Conservation (phyloP, 1,140 invertebrate species). For the Ceratosolen fusciceps region DNA sequence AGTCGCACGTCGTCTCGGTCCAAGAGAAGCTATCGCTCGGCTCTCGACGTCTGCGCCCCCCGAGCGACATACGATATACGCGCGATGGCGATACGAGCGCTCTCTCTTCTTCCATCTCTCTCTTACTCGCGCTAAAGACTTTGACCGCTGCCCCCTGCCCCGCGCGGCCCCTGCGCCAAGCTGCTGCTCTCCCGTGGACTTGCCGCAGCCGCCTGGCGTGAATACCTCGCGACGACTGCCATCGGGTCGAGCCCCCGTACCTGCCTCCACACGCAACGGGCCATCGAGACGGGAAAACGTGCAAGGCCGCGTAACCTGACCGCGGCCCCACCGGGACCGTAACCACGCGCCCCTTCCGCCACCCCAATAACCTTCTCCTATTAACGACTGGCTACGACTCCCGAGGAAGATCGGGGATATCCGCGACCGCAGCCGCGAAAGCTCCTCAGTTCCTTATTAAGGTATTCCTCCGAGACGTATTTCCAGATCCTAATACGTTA, state of each 20-base stretch:
- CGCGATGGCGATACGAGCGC: constrained; percentile 34
- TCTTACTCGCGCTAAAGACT: not conserved
- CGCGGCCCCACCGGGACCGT: no score
- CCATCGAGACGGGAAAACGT: no score
- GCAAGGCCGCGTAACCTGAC: no score
- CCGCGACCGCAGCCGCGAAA: no score
- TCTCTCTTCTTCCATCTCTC: not conserved
- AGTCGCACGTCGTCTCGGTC: not conserved
- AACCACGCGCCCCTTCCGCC: no score
- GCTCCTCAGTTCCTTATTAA: no score
- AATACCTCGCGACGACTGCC: not conserved
- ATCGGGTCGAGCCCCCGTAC: not conserved
- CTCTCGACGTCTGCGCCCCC: constrained; percentile 23
- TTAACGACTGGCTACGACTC: no score
- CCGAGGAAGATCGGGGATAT: no score
- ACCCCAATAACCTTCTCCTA: no score
- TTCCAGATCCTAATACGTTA: no score
- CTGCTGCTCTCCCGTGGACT: not conserved
- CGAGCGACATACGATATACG: constrained; percentile 19
- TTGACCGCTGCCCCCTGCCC: not conserved
- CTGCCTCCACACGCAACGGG: no score
- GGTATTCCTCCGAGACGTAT: no score
- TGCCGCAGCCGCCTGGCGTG: not conserved
- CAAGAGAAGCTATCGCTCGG: constrained; percentile 16
- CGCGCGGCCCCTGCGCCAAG: not conserved